These are phyloP conservation scores for Teleogryllus occipitalis DNA, from an alignment of 1,140 invertebrate genomes.

Conservation along the genomic window DNA sequence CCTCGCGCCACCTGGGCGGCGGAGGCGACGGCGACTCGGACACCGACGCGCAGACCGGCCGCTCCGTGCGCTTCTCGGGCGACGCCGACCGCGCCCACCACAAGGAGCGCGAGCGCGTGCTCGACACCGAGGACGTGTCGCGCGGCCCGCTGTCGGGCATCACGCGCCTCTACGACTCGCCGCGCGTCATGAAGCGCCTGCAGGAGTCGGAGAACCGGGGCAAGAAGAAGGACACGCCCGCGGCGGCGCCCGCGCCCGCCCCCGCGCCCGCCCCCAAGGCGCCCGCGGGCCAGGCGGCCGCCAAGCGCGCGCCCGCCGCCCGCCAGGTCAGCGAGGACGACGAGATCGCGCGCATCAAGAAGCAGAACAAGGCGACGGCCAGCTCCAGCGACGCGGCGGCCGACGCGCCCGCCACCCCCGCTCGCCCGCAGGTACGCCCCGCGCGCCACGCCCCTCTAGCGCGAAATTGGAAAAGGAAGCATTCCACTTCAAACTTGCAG, in stretches of 20 bases:
- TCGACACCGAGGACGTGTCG: constrained; percentile 83
- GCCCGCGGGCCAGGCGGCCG: constrained; percentile 25
- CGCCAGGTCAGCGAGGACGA: constrained; percentile 79
- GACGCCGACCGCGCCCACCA: constrained; percentile 32
- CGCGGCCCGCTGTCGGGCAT: constrained; percentile 83
- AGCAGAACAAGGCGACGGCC: constrained; percentile 62
- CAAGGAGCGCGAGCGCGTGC: constrained; percentile 65
- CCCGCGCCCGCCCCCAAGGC: constrained; percentile 38
- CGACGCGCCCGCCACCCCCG: constrained; percentile 31
- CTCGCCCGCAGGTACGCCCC: background rate
- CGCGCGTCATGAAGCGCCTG: constrained; percentile 78
- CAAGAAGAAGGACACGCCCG: constrained; percentile 58
- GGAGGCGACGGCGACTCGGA: constrained; percentile 56
- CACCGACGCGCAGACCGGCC: constrained; percentile 44
- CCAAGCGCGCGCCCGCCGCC: constrained; percentile 18
- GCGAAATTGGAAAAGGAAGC: no score
- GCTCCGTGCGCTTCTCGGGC: constrained; percentile 38
- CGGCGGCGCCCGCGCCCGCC: constrained; percentile 42
- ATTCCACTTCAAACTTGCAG: no score
- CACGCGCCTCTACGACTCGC: constrained; percentile 77
- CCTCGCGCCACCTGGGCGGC: constrained; percentile 49
- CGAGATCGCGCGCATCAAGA: constrained; percentile 81
- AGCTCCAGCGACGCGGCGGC: constrained; percentile 47
- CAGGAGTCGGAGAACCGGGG: constrained; percentile 70
- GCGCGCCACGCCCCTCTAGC: no score